Evolutionary conservation across 2,888 invertebrate genomes (phyloP).

Genomic region (Nemurella pictetii): DNA sequence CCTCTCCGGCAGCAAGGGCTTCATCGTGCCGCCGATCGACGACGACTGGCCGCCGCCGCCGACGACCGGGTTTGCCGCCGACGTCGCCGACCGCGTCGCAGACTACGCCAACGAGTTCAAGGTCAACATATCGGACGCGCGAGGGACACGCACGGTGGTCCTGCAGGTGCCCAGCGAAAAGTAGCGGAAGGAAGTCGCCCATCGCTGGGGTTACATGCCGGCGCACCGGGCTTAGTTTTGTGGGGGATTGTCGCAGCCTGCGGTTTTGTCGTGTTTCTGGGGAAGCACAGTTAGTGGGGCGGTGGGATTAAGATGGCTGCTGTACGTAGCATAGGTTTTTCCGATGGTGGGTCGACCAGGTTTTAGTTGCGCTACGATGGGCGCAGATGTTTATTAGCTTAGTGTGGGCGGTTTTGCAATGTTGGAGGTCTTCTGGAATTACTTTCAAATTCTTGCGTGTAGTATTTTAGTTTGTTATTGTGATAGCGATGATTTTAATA

Average conservation of each 20-base stretch:
- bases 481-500: background rate
- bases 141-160: conserved; percentile 50
- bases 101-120: conserved; percentile 49
- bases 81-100: conserved; percentile 42
- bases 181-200: conserved; percentile 3
- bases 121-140: conserved; percentile 50
- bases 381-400: background rate
- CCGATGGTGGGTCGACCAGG: background rate
- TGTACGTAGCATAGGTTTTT: too few relatives aligned
- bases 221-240: too few relatives aligned
- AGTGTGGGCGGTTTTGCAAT: background rate
- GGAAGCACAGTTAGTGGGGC: background rate
- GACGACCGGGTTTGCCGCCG: conserved; percentile 32
- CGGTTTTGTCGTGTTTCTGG: background rate
- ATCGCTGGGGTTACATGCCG: background rate
- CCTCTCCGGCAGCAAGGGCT: conserved; percentile 20
- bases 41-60: conserved; percentile 41
- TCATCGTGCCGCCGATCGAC: conserved; percentile 41
- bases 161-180: conserved; percentile 50
- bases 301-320: background rate
- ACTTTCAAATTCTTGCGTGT: background rate
- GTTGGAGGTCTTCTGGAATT: background rate
- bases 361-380: background rate
- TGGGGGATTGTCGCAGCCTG: too few relatives aligned
- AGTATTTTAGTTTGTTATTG: background rate